phyloP scores from a whole-genome alignment of 1,140 invertebrate species.

The Drosophila malerkotliana region DNA sequence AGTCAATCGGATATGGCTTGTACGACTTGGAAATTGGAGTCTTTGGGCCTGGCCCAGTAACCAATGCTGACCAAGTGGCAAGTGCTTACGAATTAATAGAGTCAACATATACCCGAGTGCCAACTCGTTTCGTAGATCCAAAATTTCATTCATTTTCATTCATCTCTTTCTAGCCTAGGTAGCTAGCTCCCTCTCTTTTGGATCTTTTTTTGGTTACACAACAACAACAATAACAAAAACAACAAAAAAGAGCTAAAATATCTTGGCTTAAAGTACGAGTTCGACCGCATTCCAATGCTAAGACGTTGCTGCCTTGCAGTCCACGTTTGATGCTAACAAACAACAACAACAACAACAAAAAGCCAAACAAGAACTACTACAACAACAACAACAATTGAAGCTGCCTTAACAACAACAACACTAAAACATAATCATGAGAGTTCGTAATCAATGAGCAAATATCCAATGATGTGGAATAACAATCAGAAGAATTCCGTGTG shows the following conservation, averaged over 20 bases:
- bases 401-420: conserved; percentile 1
- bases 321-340: conserved; percentile 32
- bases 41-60: conserved; percentile 44
- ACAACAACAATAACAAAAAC: conserved; percentile 20
- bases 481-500: conserved; percentile 46
- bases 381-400: conserved; percentile 11
- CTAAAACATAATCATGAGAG: conserved; percentile 34
- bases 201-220: conserved; percentile 29
- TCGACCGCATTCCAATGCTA: conserved; percentile 79
- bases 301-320: conserved; percentile 71
- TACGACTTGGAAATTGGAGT: conserved; percentile 5
- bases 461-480: conserved; percentile 45
- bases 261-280: conserved; percentile 70
- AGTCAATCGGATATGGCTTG: conserved; percentile 31
- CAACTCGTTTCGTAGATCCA: conserved; percentile 32
- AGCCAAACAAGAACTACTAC: conserved; percentile 16
- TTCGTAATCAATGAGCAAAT: conserved; percentile 51
- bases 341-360: conserved; percentile 20
- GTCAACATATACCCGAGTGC: conserved; percentile 12
- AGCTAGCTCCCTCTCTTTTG: conserved; percentile 6
- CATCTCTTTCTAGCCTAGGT: conserved; percentile 3
- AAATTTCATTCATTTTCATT: conserved; percentile 43
- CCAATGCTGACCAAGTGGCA: conserved; percentile 16
- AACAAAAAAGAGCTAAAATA: conserved; percentile 26
- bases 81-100: conserved; percentile 45